These are phyloP conservation scores for Eupristina koningsbergeri DNA, from an alignment of 1,140 invertebrate species.

Conservation along the genomic window DNA sequence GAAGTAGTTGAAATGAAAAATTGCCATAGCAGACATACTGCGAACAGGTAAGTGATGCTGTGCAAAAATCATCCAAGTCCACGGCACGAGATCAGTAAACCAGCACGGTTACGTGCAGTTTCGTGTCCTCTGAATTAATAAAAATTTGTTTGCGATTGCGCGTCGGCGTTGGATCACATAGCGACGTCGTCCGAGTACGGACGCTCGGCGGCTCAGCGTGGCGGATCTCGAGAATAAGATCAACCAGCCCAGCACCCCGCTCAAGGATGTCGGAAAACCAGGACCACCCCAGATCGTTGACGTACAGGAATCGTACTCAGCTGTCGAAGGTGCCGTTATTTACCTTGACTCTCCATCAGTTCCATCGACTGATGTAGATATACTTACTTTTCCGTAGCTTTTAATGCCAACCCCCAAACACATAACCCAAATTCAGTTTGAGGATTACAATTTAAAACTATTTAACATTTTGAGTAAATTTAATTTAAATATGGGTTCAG, in stretches of 20 bases:
- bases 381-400: too few relatives aligned
- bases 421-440: too few relatives aligned
- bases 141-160: constrained; percentile 25
- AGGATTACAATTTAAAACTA: too few relatives aligned
- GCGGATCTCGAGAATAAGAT: constrained; percentile 91
- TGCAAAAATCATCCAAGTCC: constrained; percentile 14
- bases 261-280: constrained; percentile 82
- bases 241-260: constrained; percentile 91
- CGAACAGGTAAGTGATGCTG: constrained; percentile 52
- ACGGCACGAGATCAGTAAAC: neutral
- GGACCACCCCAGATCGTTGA: constrained; percentile 91
- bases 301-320: constrained; percentile 91
- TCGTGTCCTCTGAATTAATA: constrained; percentile 9
- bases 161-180: constrained; percentile 67
- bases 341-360: too few relatives aligned
- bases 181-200: constrained; percentile 88
- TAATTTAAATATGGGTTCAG: too few relatives aligned
- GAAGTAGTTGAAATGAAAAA: too few relatives aligned
- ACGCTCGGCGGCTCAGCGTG: constrained; percentile 88
- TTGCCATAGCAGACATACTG: too few relatives aligned
- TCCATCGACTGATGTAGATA: too few relatives aligned
- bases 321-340: constrained; percentile 89
- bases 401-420: too few relatives aligned
- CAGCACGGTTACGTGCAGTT: neutral
- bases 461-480: too few relatives aligned